These are phyloP conservation scores for Scrobipalpa costella DNA, from an alignment of 2,888 invertebrate genomes.

Conservation along the genomic window DNA sequence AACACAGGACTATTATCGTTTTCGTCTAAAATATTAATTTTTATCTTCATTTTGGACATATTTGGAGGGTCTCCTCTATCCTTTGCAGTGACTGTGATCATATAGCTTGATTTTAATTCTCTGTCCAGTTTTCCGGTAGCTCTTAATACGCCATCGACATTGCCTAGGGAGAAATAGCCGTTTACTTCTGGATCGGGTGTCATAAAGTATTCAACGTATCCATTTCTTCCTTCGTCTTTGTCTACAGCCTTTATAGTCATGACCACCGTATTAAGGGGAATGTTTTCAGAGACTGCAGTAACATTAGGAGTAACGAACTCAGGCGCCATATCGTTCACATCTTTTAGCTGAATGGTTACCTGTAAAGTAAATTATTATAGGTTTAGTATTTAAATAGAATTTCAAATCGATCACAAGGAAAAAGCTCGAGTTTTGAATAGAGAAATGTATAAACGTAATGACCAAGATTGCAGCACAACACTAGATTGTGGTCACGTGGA, in stretches of 20 bases:
- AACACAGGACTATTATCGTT: slow-evolving; percentile 95
- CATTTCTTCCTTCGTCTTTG: slow-evolving; percentile 94
- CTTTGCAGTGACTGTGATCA: slow-evolving; percentile 88
- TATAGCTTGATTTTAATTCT: slow-evolving; percentile 88
- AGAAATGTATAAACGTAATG: not conserved
- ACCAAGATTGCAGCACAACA: slow-evolving; percentile 18
- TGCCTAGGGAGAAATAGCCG: slow-evolving; percentile 89
- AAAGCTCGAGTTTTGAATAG: not conserved
- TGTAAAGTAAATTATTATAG: slow-evolving; percentile 56
- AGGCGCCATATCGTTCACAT: slow-evolving; percentile 96
- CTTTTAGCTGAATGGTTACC: slow-evolving; percentile 93
- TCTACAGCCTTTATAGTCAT: slow-evolving; percentile 95
- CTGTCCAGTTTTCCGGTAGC: slow-evolving; percentile 94
- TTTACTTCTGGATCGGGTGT: slow-evolving; percentile 84
- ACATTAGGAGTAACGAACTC: slow-evolving; percentile 90
- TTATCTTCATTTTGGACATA: slow-evolving; percentile 84
- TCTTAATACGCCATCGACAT: slow-evolving; percentile 92
- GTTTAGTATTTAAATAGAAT: slow-evolving; percentile 27
- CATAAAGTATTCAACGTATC: slow-evolving; percentile 93
- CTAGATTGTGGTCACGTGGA: slow-evolving; percentile 21
- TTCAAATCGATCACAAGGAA: slow-evolving; percentile 28
- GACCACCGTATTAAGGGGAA: slow-evolving; percentile 91
- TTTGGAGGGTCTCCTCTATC: slow-evolving; percentile 93
- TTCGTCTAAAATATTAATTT: slow-evolving; percentile 90
- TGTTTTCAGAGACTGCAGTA: slow-evolving; percentile 91